Conservation (phyloP, 2,888 invertebrate genomes). For the Folsomia candida region DNA sequence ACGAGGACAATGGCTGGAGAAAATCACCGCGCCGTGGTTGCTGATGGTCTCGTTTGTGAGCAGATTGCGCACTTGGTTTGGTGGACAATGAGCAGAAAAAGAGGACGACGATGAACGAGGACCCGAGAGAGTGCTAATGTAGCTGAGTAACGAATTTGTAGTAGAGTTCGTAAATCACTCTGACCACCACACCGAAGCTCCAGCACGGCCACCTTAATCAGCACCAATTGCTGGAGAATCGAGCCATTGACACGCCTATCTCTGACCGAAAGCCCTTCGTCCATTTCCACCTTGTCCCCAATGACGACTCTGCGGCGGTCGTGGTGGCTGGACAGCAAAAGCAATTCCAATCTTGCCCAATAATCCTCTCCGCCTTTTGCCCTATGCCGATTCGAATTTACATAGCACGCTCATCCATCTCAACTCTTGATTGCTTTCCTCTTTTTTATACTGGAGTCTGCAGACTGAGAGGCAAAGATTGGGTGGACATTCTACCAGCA, state of each 20-base stretch:
- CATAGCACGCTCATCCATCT: neutral
- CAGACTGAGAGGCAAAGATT: too few relatives aligned
- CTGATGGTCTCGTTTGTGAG: neutral
- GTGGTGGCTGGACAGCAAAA: too few relatives aligned
- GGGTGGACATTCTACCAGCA: neutral
- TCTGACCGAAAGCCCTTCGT: conserved; percentile 37
- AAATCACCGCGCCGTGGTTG: neutral
- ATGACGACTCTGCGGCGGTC: conserved; percentile 7
- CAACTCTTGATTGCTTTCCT: neutral
- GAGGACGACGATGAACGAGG: conserved; percentile 10
- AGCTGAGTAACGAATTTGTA: conserved; percentile 51
- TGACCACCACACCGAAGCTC: conserved; percentile 26
- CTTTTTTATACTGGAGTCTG: neutral
- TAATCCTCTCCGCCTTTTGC: conserved; percentile 6
- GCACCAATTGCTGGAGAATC: conserved; percentile 51
- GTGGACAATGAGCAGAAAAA: neutral
- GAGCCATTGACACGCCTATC: conserved; percentile 51
- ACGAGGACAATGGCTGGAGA: neutral
- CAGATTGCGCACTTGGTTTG: conserved; percentile 10
- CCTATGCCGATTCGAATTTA: neutral
- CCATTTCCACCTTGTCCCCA: conserved; percentile 26
- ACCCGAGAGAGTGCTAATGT: conserved; percentile 49
- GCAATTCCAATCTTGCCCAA: conserved; percentile 11
- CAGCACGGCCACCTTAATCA: conserved; percentile 51
- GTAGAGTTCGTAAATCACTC: conserved; percentile 51